Evolutionary conservation across 2,888 invertebrate species (phyloP).

Genomic region (Quadriops clusia): DNA sequence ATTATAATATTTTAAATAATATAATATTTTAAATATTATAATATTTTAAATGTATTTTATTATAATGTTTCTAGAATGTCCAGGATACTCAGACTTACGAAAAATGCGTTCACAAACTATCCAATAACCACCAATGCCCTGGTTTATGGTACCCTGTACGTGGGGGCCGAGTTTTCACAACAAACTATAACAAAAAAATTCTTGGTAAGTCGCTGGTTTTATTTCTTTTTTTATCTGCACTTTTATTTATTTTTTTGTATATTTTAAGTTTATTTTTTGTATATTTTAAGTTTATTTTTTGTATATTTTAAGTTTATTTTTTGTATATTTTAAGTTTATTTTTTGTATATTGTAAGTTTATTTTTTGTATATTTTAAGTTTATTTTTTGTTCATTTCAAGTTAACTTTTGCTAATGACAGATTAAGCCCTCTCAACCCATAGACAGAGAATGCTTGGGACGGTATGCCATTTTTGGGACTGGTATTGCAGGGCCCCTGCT

Average conservation of each 20-base stretch:
- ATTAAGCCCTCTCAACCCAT: slow-evolving; percentile 31
- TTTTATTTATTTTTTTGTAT: no score
- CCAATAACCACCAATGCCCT: slow-evolving; percentile 42
- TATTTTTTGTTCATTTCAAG: slow-evolving; percentile 13
- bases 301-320: no score
- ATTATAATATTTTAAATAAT: no score
- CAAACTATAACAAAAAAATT: slow-evolving; percentile 58
- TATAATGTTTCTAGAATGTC: slow-evolving; percentile 21
- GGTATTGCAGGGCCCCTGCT: slow-evolving; percentile 48
- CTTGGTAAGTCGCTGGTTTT: slow-evolving; percentile 56
- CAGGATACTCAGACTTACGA: slow-evolving; percentile 18
- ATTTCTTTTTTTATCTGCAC: no score
- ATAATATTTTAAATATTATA: no score
- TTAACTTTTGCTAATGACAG: slow-evolving; percentile 22
- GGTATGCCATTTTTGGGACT: slow-evolving; percentile 51
- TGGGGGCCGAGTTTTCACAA: slow-evolving; percentile 69
- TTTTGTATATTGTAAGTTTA: slow-evolving; percentile 5
- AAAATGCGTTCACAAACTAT: slow-evolving; percentile 35
- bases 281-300: no score
- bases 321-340: no score
- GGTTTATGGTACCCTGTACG: slow-evolving; percentile 66
- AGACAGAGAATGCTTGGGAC: slow-evolving; percentile 42
- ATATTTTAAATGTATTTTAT: no score
- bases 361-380: slow-evolving; percentile 13
- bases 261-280: no score